Conservation (phyloP, 2,888 invertebrate species). For the Cynaeus angustus region DNA sequence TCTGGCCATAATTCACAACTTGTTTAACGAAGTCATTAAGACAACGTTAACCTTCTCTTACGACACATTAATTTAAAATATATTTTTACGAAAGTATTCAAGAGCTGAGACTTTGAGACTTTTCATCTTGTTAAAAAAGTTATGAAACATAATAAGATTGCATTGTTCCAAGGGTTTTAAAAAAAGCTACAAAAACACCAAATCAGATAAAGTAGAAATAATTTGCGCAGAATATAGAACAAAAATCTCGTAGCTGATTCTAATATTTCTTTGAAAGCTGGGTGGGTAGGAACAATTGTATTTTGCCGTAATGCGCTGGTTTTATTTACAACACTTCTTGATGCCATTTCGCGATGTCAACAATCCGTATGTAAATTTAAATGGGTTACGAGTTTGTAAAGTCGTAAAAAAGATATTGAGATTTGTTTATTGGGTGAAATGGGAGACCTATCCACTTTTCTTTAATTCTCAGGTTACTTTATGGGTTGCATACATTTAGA, state of each 20-base stretch:
- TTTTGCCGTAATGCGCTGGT: neutral
- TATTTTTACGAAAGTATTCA: conserved; percentile 17
- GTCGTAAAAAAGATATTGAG: neutral
- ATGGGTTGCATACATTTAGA: too few relatives aligned
- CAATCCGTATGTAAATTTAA: conserved; percentile 1
- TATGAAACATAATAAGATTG: conserved; percentile 14
- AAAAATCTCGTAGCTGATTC: neutral
- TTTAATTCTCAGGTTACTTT: too few relatives aligned
- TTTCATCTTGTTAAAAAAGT: conserved; percentile 17
- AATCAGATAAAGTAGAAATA: neutral
- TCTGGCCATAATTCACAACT: conserved; percentile 34
- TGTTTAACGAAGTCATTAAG: conserved; percentile 45
- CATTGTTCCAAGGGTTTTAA: neutral
- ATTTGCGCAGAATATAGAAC: neutral
- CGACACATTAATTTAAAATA: conserved; percentile 22
- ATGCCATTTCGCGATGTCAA: neutral
- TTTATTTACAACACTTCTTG: neutral
- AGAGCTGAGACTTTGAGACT: conserved; percentile 8
- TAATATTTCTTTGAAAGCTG: neutral
- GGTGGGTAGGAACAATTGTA: neutral
- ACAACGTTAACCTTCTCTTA: conserved; percentile 26
- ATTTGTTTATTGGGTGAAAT: neutral
- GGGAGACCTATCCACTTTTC: too few relatives aligned
- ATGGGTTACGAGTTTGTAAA: neutral
- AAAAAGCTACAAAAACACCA: neutral